A percentile compares a stretch with the other conserved stretches of the same genome.
Conservation (phyloP, 2,888 invertebrate genomes). For the Andricus curvator region DNA sequence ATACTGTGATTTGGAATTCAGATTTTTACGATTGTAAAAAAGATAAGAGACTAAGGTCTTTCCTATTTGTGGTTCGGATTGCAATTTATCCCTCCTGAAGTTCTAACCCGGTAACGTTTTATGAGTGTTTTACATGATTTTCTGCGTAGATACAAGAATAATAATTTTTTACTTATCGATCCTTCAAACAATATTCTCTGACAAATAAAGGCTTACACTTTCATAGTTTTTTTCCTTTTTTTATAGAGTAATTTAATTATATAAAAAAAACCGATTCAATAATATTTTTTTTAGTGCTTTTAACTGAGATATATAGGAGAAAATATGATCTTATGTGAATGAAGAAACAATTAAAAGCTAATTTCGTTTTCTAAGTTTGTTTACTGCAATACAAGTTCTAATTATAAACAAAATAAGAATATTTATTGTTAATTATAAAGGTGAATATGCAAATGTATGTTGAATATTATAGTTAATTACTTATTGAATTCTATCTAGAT, state of each 20-base stretch:
- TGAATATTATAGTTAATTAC: background rate
- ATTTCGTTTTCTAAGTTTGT: too few species aligned
- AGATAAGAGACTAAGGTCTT: slow-evolving; percentile 7
- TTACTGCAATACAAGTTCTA: background rate
- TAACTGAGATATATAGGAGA: too few species aligned
- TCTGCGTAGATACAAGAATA: background rate
- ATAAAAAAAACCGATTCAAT: too few species aligned
- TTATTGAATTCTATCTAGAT: background rate
- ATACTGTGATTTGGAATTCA: slow-evolving; percentile 51
- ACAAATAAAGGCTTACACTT: background rate
- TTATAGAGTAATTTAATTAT: too few species aligned
- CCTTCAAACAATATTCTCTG: background rate
- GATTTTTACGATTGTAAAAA: slow-evolving; percentile 47
- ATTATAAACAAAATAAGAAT: background rate
- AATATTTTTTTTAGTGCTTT: too few species aligned
- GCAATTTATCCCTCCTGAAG: background rate
- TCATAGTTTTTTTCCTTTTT: too few species aligned
- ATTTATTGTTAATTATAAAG: background rate
- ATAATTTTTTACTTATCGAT: background rate
- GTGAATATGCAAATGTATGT: background rate
- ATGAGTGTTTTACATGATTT: background rate
- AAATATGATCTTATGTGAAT: too few species aligned
- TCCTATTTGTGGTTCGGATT: background rate
- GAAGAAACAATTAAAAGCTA: too few species aligned
- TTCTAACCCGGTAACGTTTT: background rate